Base-by-base conservation (phyloP, 2,797 vertebrate genomes). In the Propithecus perrieri region DNA sequence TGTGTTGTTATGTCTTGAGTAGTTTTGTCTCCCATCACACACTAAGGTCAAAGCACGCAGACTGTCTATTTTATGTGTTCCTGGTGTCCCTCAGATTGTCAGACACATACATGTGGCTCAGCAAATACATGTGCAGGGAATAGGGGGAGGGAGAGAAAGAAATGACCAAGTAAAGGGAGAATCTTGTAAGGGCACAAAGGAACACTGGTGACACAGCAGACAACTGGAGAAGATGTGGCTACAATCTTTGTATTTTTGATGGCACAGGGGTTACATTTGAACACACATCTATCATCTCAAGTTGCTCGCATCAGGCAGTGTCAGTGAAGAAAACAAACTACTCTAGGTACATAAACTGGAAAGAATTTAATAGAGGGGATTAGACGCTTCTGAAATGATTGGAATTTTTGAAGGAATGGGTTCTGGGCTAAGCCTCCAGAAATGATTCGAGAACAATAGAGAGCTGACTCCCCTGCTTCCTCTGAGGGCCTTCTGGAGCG, bases 361-460 rank as follows among this genome's bases (percentile, higher is more conserved):
- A 57, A 22, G 26, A 10, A n/a, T 53, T 74, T 33, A n/a, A 9
- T 9, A 28, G 1, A 0, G 30, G 78, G 41, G 9, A 8, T 7
- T 18, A 1, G 11, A 33, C 5, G 46, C 69, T 65, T 30, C 69
- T 35, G 3, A n/a, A 46, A 38, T 3, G n/a, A 43, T 15, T 38
- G 61, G 38, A 22, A 33, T 8, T 43, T 24, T 4, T 8, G 28
- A 33, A 7, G 55, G 84, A 38, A 33, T 6, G 28, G 46, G 12
- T 30, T 6, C 0, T 18, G 1, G 10, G 9, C 65, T 7, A 24
- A 18, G 11, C 18, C 41, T 69, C 41, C 43, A 33, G 30, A 12
- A 30, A 14, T 5, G 17, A 14, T 18, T 15, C 11, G 0, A 41
- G 59, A 24, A 1, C 12, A 2, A 9, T 1, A 0, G 0, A 2